Percentiles rank a stretch among this genome's conserved stretches.
Evolutionary conservation across 2,797 vertebrate species (phyloP).

Genomic region (Arrhamphus sclerolepis): DNA sequence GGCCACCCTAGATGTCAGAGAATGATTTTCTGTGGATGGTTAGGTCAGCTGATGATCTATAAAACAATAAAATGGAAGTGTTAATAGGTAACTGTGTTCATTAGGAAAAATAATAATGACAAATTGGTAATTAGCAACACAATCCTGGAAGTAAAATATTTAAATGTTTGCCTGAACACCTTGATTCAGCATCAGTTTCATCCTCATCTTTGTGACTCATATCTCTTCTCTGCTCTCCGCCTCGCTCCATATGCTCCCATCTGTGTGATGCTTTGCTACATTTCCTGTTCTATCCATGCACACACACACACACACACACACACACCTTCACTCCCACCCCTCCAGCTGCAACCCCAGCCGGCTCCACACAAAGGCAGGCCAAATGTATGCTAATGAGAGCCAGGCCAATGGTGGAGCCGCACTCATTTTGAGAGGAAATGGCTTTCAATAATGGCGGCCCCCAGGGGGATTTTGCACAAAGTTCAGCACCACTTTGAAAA

Average conservation of each 20-base stretch:
- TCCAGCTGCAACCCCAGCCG: slow-evolving; percentile 71
- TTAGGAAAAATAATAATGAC: slow-evolving; percentile 5
- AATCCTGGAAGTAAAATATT: slow-evolving; percentile 24
- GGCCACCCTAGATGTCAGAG: no score
- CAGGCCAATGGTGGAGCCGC: slow-evolving; percentile 74
- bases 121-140: slow-evolving; percentile 1
- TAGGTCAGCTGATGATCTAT: no score
- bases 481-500: slow-evolving; percentile 78
- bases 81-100: no score
- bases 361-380: slow-evolving; percentile 73
- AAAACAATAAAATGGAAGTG: no score
- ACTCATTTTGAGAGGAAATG: slow-evolving; percentile 82
- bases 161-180: slow-evolving; percentile 21
- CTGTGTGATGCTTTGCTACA: slow-evolving; percentile 53
- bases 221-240: slow-evolving; percentile 12
- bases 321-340: slow-evolving; percentile 44
- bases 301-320: slow-evolving; percentile 29
- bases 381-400: slow-evolving; percentile 81
- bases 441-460: slow-evolving; percentile 77
- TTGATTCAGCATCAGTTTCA: slow-evolving; percentile 32
- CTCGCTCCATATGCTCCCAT: slow-evolving; percentile 55
- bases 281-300: slow-evolving; percentile 41
- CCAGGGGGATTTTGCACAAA: slow-evolving; percentile 74
- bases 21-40: no score
- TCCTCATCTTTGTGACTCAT: slow-evolving; percentile 21